Percentiles rank a stretch among this genome's conserved stretches.
These are phyloP conservation scores for Trachelus troglodyta DNA, from an alignment of 2,888 invertebrate genomes.

Conservation along the genomic window DNA sequence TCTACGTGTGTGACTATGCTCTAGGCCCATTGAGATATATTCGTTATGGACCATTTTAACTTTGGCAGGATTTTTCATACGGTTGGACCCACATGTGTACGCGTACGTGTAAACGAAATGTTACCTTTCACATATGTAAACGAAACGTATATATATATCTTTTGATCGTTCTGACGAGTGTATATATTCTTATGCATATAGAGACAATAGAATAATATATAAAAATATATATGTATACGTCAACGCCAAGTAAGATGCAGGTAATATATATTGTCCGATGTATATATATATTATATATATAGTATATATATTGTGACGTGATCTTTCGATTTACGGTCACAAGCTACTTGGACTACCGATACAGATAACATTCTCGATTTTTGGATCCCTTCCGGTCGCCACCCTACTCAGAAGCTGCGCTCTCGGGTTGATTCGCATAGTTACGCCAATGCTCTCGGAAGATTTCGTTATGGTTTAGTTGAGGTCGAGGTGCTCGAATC, in stretches of 20 bases:
- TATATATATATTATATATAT: background rate
- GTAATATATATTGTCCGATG: background rate
- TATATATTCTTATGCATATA: slow-evolving; percentile 9
- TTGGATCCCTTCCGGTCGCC: no score
- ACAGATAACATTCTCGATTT: no score
- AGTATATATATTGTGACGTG: background rate
- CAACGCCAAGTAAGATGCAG: slow-evolving; percentile 28
- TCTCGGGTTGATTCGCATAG: no score
- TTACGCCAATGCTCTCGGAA: no score
- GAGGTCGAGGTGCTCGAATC: no score
- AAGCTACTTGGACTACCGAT: no score
- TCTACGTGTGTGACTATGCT: background rate
- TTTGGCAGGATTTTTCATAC: background rate
- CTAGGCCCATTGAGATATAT: background rate
- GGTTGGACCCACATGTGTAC: background rate
- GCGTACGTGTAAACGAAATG: slow-evolving; percentile 4
- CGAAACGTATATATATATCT: slow-evolving; percentile 13
- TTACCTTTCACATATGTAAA: slow-evolving; percentile 23
- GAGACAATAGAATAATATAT: slow-evolving; percentile 7
- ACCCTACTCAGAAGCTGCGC: no score
- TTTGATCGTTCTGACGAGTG: background rate
- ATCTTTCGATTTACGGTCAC: no score
- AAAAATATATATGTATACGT: slow-evolving; percentile 26
- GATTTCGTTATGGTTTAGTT: no score
- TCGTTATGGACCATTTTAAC: background rate